phyloP scores from a whole-genome alignment of 2,888 invertebrate genomes.

The Caenorhabditis panamensis region DNA sequence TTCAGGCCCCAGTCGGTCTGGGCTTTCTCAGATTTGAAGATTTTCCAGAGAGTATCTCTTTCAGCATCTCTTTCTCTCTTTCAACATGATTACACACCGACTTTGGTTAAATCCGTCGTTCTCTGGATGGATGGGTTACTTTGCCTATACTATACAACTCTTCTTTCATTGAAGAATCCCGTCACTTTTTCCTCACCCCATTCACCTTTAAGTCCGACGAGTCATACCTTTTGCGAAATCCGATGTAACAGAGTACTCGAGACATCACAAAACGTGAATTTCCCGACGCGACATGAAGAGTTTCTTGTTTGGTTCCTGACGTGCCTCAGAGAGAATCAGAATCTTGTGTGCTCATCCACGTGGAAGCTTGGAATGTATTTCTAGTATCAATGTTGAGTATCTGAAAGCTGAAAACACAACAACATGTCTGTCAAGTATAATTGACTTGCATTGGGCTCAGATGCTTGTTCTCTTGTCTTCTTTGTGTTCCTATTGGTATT shows the following conservation, averaged over 20 bases:
- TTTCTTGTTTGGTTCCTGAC: slow-evolving; percentile 1
- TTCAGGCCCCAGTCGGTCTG: neutral
- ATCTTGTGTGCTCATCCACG: neutral
- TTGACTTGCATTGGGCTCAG: too few species aligned
- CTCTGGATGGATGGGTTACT: neutral
- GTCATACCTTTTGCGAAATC: neutral
- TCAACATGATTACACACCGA: neutral
- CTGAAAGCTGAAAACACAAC: too few species aligned
- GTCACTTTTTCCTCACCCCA: neutral
- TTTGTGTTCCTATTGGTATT: too few species aligned
- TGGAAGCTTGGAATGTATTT: neutral
- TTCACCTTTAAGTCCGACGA: neutral
- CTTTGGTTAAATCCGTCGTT: neutral
- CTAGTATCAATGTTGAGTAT: neutral
- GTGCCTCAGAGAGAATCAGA: neutral
- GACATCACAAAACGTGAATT: slow-evolving; percentile 22
- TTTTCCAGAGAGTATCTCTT: neutral
- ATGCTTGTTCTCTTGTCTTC: too few species aligned
- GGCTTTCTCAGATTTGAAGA: too few species aligned
- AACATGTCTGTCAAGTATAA: too few species aligned
- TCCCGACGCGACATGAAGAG: neutral
- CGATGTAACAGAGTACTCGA: neutral
- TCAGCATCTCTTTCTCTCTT: neutral
- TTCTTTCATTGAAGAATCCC: neutral
- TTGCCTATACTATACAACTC: neutral